Evolutionary conservation across 2,888 invertebrate genomes (phyloP).

Genomic region (Lapara coniferarum): DNA sequence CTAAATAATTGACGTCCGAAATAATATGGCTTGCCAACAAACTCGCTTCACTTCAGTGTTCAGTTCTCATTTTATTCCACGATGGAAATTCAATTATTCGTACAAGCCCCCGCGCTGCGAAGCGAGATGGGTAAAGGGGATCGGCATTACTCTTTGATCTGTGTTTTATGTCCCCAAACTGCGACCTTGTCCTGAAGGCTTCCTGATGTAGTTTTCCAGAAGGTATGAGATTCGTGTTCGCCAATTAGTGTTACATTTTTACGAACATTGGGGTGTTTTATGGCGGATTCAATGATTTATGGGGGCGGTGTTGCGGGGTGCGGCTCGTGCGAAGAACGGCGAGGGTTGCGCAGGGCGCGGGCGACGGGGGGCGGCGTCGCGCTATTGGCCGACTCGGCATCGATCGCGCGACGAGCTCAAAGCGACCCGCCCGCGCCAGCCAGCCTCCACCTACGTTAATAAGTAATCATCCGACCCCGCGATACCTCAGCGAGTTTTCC

Average conservation of each 20-base stretch:
- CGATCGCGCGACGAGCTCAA: conserved; percentile 78
- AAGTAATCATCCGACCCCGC: conserved; percentile 83
- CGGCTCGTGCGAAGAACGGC: conserved; percentile 61
- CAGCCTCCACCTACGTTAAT: conserved; percentile 84
- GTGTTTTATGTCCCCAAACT: conserved; percentile 72
- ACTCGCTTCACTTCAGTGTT: conserved; percentile 82
- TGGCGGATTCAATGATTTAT: conserved; percentile 83
- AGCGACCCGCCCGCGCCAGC: conserved; percentile 79
- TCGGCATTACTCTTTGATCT: conserved; percentile 74
- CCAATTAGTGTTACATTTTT: conserved; percentile 83
- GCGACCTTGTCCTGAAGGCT: conserved; percentile 56
- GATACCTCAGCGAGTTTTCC: conserved; percentile 81
- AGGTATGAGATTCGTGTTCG: conserved; percentile 75
- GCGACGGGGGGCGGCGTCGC: conserved; percentile 72
- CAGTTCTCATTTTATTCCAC: conserved; percentile 81
- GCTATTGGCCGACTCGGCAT: conserved; percentile 82
- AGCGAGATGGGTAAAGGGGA: conserved; percentile 60
- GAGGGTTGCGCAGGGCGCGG: conserved; percentile 74
- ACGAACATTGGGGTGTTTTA: conserved; percentile 82
- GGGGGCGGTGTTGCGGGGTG: conserved; percentile 78
- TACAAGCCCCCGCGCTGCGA: conserved; percentile 64
- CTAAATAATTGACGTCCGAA: conserved; percentile 79
- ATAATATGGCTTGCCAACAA: conserved; percentile 80
- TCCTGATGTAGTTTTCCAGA: conserved; percentile 66
- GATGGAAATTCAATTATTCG: conserved; percentile 83